Evolutionary conservation across 2,888 invertebrate genomes (phyloP).

Genomic region (Xestia sexstrigata): DNA sequence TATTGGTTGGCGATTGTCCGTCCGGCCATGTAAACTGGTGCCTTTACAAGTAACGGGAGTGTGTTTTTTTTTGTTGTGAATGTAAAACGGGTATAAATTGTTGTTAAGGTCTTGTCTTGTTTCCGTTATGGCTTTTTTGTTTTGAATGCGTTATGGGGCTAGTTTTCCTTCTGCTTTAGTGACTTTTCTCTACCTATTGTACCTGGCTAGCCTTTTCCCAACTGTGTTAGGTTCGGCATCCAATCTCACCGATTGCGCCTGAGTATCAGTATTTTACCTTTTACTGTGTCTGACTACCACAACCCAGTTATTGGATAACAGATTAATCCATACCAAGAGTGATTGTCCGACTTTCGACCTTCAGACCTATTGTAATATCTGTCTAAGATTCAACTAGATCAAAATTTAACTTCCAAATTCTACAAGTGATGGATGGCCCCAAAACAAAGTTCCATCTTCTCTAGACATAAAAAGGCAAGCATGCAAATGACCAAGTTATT

Average conservation of each 20-base stretch:
- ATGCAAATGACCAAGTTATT: constrained; percentile 53
- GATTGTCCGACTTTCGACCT: background rate
- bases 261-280: background rate
- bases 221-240: background rate
- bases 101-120: background rate
- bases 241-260: background rate
- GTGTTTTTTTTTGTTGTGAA: constrained; percentile 45
- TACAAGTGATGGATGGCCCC: background rate
- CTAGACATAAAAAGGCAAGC: constrained; percentile 17
- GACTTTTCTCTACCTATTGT: background rate
- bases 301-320: background rate
- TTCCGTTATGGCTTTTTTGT: constrained; percentile 2
- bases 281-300: background rate
- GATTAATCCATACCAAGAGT: background rate
- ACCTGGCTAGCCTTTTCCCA: background rate
- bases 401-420: background rate
- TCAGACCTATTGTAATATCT: background rate
- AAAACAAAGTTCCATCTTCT: background rate
- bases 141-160: background rate
- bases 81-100: constrained; percentile 25
- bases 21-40: constrained; percentile 69
- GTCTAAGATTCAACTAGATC: background rate
- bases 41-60: constrained; percentile 70
- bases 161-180: background rate
- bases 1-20: constrained; percentile 78